phyloP scores from a whole-genome alignment of 2,888 invertebrate genomes.

The Eupithecia inturbata region DNA sequence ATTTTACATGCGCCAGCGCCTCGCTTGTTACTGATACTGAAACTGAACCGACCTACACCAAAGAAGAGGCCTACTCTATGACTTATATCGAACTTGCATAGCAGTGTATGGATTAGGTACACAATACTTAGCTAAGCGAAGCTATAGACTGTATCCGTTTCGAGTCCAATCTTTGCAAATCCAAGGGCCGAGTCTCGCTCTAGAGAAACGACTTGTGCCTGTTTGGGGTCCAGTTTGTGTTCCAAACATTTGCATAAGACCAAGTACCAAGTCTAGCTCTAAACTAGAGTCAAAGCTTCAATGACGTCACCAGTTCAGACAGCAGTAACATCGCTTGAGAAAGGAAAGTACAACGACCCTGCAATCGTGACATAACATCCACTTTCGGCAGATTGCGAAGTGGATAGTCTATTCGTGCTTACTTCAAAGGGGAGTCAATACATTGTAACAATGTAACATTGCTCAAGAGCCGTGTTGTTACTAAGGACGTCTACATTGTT shows the following conservation, averaged over 20 bases:
- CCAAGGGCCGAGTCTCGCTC: neutral
- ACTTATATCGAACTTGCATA: neutral
- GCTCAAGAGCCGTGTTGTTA: neutral
- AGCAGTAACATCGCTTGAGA: slow-evolving; percentile 46
- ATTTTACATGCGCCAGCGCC: neutral
- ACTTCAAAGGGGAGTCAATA: slow-evolving; percentile 3
- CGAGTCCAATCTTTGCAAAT: neutral
- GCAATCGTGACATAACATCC: slow-evolving; percentile 59
- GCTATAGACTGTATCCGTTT: neutral
- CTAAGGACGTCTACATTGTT: neutral
- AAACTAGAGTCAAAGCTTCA: neutral
- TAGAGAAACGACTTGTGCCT: neutral
- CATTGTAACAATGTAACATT: slow-evolving; percentile 1
- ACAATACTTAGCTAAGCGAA: neutral
- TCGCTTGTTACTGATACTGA: neutral
- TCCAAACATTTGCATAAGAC: neutral
- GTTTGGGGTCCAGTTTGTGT: neutral
- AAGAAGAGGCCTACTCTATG: neutral
- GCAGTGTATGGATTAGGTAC: neutral
- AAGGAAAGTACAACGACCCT: slow-evolving; percentile 63
- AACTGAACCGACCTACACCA: neutral
- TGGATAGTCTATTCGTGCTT: slow-evolving; percentile 21
- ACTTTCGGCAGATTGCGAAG: slow-evolving; percentile 54
- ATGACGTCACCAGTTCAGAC: slow-evolving; percentile 37
- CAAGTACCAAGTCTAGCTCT: neutral